phyloP scores from a whole-genome alignment of 1,140 invertebrate species.

The Bombus huntii region DNA sequence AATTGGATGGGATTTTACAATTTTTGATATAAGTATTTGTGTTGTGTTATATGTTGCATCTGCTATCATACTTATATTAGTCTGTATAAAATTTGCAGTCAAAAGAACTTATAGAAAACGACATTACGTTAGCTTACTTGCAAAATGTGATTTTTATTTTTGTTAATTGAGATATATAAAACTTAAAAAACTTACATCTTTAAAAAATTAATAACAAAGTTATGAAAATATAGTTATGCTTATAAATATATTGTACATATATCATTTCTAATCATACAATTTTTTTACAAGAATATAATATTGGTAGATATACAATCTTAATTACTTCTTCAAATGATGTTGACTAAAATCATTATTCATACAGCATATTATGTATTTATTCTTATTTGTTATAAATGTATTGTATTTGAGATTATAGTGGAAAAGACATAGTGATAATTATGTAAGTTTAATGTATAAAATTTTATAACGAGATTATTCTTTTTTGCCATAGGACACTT shows the following conservation, averaged over 20 bases:
- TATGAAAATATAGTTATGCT: slow-evolving; percentile 12
- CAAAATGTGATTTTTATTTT: slow-evolving; percentile 83
- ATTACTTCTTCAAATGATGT: slow-evolving; percentile 11
- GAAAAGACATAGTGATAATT: background rate
- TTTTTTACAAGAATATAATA: slow-evolving; percentile 15
- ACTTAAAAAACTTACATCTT: background rate
- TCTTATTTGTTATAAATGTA: slow-evolving; percentile 4
- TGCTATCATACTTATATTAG: slow-evolving; percentile 87
- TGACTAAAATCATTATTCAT: slow-evolving; percentile 29
- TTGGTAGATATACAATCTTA: background rate
- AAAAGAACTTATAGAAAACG: slow-evolving; percentile 88
- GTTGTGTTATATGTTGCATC: slow-evolving; percentile 88
- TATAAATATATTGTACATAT: slow-evolving; percentile 41
- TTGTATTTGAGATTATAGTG: slow-evolving; percentile 15
- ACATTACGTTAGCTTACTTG: slow-evolving; percentile 85
- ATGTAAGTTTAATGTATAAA: slow-evolving; percentile 18
- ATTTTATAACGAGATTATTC: slow-evolving; percentile 6
- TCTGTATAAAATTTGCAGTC: slow-evolving; percentile 90
- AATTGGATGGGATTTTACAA: slow-evolving; percentile 84
- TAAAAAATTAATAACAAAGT: slow-evolving; percentile 1
- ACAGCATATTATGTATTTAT: slow-evolving; percentile 17
- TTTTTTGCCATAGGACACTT: background rate
- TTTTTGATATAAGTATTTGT: slow-evolving; percentile 90
- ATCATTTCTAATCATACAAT: background rate
- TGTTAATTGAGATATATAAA: slow-evolving; percentile 3